Percentiles rank a stretch among this genome's conserved stretches.
Conservation (phyloP, 2,888 invertebrate species). For the Tenthredo mesomela region DNA sequence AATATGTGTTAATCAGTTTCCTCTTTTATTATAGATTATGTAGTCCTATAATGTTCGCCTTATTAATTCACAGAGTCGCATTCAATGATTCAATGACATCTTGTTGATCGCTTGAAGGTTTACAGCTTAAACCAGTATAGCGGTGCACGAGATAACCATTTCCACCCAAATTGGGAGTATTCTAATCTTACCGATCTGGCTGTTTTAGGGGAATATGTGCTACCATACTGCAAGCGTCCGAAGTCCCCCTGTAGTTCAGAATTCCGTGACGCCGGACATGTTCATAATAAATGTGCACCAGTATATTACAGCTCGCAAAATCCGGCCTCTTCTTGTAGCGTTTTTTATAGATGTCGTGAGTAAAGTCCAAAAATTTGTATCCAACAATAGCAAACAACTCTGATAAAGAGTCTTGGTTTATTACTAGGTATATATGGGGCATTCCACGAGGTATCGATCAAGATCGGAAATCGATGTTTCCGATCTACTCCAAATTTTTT, state of each 20-base stretch:
- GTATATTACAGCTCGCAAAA: conserved; percentile 59
- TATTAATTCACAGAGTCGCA: too few relatives aligned
- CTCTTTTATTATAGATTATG: too few relatives aligned
- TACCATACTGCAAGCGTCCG: conserved; percentile 66
- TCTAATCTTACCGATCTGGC: background rate
- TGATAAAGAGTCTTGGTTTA: too few relatives aligned
- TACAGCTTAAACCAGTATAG: too few relatives aligned
- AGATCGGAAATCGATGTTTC: too few relatives aligned
- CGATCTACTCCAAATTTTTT: too few relatives aligned
- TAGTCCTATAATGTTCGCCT: too few relatives aligned
- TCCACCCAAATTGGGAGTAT: background rate
- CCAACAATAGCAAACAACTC: background rate
- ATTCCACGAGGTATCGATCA: too few relatives aligned
- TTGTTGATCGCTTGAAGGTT: too few relatives aligned
- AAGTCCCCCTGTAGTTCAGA: conserved; percentile 61
- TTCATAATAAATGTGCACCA: conserved; percentile 66
- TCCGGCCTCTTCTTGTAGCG: conserved; percentile 61
- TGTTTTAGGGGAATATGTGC: conserved; percentile 63
- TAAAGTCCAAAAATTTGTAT: conserved; percentile 50
- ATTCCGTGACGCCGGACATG: conserved; percentile 32
- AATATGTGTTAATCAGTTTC: too few relatives aligned
- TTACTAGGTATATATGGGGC: too few relatives aligned
- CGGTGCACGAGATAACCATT: background rate
- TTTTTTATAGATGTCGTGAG: conserved; percentile 68
- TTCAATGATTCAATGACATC: too few relatives aligned